phyloP scores from a whole-genome alignment of 2,888 invertebrate genomes.

The Cerastoderma edule region DNA sequence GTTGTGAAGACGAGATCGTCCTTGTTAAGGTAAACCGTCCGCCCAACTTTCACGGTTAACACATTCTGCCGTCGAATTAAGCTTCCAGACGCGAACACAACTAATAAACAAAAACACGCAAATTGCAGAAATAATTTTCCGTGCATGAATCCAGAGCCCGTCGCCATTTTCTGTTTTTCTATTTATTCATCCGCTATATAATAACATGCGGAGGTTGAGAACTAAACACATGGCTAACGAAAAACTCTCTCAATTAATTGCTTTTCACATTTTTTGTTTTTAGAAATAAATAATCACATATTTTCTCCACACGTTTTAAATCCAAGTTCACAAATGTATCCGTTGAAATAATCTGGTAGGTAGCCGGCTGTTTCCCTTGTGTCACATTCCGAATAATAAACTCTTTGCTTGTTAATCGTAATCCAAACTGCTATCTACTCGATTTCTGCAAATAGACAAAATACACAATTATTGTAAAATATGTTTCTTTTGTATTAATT shows the following conservation, averaged over 20 bases:
- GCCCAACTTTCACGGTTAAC: conserved; percentile 77
- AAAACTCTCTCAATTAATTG: background rate
- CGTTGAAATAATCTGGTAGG: no score
- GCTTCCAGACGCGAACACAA: conserved; percentile 52
- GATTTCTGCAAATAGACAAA: no score
- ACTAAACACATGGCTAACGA: conserved; percentile 25
- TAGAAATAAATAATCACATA: background rate
- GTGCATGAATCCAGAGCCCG: background rate
- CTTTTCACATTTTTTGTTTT: conserved; percentile 7
- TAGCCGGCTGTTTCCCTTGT: no score
- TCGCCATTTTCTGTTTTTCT: background rate
- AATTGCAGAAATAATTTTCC: conserved; percentile 4
- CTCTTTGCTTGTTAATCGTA: no score
- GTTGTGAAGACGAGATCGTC: conserved; percentile 74
- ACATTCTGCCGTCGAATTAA: conserved; percentile 70
- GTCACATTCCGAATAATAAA: no score
- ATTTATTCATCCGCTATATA: conserved; percentile 25
- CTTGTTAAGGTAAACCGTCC: conserved; percentile 74
- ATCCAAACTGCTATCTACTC: no score
- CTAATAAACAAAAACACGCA: conserved; percentile 23
- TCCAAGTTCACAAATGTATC: no score
- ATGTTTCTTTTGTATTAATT: no score
- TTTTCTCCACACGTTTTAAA: no score
- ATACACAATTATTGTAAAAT: no score
- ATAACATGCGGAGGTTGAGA: conserved; percentile 10